Evolutionary conservation across 2,113 vertebrate genomes (phyloP), one percentile per base, ranked within the genome.

Genomic region (Forbesichthys papilliferus): DNA sequence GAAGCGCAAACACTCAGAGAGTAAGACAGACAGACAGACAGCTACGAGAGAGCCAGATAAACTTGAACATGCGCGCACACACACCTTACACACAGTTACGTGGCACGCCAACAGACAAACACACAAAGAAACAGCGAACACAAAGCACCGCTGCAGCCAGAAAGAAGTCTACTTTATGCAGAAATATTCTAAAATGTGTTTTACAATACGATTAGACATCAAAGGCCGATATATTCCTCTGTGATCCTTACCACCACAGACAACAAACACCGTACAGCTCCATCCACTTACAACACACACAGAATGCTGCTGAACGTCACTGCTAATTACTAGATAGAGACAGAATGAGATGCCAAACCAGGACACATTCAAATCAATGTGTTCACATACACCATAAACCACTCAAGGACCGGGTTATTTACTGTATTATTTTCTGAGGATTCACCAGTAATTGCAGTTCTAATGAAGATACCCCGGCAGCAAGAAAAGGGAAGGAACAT

Each of bases 131-230:
- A 87, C 81, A 87, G 82, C 80, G 78, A 87, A 87, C 84, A 88
- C 81, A 87, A 85, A 89, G 80, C 84, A 84, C 78, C 80, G 79
- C 83, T 16, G 80, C 88, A 88, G 82, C 88, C 83, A 87, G 86
- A 90, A 86, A 87, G 86, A 90, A 86, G 77, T 86, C 72, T 74
- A 85, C 85, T 89, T 90, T 90, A 93, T 92, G 91, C 88, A 90
- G 88, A 91, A 90, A 92, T 89, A 93, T 93, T 92, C 89, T 90
- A 89, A 92, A 92, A 89, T 91, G 88, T 91, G 86, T 92, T 92
- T 92, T 91, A 93, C 90, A 93, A 91, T 93, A 93, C 87, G 91
- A 93, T 93, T 91, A 93, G 91, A 93, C 91, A 93, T 94, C 93
- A 94, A 93, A 94, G 91, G 76, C 86, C 74, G 89, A 87, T 87